Percentiles rank a stretch among this genome's conserved stretches.
These are phyloP conservation scores for Eupelmus urozonus DNA, from an alignment of 2,888 invertebrate genomes.

Conservation along the genomic window DNA sequence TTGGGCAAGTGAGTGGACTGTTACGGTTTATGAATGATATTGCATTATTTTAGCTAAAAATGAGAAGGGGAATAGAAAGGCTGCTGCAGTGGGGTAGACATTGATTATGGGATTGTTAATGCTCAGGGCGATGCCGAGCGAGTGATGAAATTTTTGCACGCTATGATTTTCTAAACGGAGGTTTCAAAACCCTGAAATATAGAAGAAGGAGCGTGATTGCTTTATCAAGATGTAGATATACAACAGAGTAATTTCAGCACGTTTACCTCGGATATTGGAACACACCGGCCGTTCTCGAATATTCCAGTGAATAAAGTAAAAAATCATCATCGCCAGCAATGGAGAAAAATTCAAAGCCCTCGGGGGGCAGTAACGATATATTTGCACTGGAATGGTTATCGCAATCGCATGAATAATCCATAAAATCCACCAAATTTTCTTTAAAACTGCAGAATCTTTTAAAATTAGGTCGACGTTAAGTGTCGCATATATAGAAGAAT, in stretches of 20 bases:
- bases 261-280: conserved; percentile 16
- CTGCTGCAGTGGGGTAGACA: no score
- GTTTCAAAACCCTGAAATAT: conserved; percentile 19
- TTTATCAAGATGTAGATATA: conserved; percentile 39
- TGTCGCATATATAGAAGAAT: no score
- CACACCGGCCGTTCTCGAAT: background rate
- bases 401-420: background rate
- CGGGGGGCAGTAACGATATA: conserved; percentile 24
- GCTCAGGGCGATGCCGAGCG: background rate
- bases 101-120: background rate
- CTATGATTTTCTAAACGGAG: conserved; percentile 21
- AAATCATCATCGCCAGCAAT: background rate
- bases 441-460: no score
- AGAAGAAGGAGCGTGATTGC: conserved; percentile 4
- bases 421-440: no score
- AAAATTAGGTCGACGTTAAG: no score
- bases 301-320: background rate
- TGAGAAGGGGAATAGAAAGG: no score
- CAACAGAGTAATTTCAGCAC: conserved; percentile 47
- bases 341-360: conserved; percentile 10
- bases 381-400: conserved; percentile 23
- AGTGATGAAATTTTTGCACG: conserved; percentile 37
- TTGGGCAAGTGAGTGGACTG: no score
- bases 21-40: no score
- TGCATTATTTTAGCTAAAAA: no score